A percentile compares a stretch with the other conserved stretches of the same genome.
Conservation (phyloP, 1,140 invertebrate genomes). For the Chlorops oryzae region DNA sequence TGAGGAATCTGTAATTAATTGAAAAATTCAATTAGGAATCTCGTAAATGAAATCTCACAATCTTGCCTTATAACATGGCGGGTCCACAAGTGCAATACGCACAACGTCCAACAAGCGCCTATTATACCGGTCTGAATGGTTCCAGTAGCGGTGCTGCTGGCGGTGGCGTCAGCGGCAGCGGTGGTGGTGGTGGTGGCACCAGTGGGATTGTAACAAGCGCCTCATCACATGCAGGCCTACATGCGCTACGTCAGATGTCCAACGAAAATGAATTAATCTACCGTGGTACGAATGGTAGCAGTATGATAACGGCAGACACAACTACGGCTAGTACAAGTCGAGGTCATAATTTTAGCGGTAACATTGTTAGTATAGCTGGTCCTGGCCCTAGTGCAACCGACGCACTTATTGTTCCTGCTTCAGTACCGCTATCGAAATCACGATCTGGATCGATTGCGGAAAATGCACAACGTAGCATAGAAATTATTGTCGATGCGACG, state of each 20-base stretch:
- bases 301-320: slow-evolving; percentile 16
- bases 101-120: slow-evolving; percentile 40
- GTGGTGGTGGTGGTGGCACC: background rate
- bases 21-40: too few species aligned
- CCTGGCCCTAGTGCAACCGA: slow-evolving; percentile 33
- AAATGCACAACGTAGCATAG: slow-evolving; percentile 40
- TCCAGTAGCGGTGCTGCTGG: slow-evolving; percentile 14
- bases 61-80: too few species aligned
- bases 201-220: slow-evolving; percentile 31
- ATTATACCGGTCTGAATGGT: slow-evolving; percentile 40
- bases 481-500: slow-evolving; percentile 43
- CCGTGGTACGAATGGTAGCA: slow-evolving; percentile 22
- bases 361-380: slow-evolving; percentile 27
- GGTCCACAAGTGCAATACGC: slow-evolving; percentile 37
- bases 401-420: slow-evolving; percentile 30
- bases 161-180: slow-evolving; percentile 9
- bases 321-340: slow-evolving; percentile 8
- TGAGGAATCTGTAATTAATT: too few species aligned
- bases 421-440: slow-evolving; percentile 4
- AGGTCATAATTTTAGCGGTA: slow-evolving; percentile 2
- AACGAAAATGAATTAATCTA: slow-evolving; percentile 44
- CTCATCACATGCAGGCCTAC: slow-evolving; percentile 36
- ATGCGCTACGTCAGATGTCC: slow-evolving; percentile 40
- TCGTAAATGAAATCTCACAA: too few species aligned
- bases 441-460: slow-evolving; percentile 15